Base-by-base conservation (phyloP, 2,113 vertebrate species). In the Gymnocephalus cernua region DNA sequence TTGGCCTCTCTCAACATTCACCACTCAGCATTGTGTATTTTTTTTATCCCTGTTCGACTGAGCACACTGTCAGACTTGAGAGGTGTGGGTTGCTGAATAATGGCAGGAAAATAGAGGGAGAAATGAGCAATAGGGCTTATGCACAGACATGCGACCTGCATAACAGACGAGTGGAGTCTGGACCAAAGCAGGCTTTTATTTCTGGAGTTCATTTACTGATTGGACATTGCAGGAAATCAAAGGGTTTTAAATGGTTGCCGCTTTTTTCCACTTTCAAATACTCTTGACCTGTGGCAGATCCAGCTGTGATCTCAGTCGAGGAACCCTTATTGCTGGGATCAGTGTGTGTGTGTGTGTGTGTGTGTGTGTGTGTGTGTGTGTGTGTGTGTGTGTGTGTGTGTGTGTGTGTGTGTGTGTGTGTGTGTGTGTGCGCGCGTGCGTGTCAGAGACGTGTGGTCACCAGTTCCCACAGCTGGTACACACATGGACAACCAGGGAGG, bases 401-500 rank as follows among this genome's bases (percentile, higher is more conserved):
- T 11, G 65, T 23, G 80, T 29, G 38, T 47, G 57, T 53, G 50
- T 63, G 56, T 41, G 51, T 58, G 64, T 8, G 64, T 23, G 80
- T 23, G 29, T 47, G 51, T 48, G 50, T 73, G 56, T 45, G 53
- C 29, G 61, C 15, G 29, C 41, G 80, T 23, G 29, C 45, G 51
- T 44, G 50, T 53, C 38, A 56, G 62, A 77, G 62, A 47, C 5
- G 68, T 80, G 80, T 85, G 82, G 86, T 84, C 91, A 87, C 77
- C 71, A 68, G 65, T 80, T 87, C 76, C 77, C 73, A 89, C 93
- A 94, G 91, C 90, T 93, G 93, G 86, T 84, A 78, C 86, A 75
- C 93, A 93, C 87, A 93, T 93, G 93, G 85, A 74, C 83, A 14
- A 83, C 57, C 72, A 73, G 16, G 87, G 91, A 86, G 84, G 86